Evolutionary conservation across 30 jellyfish, hydroid and myxozoan genomes (phyloP).

Genomic region (Chrysaora quinquecirrha): DNA sequence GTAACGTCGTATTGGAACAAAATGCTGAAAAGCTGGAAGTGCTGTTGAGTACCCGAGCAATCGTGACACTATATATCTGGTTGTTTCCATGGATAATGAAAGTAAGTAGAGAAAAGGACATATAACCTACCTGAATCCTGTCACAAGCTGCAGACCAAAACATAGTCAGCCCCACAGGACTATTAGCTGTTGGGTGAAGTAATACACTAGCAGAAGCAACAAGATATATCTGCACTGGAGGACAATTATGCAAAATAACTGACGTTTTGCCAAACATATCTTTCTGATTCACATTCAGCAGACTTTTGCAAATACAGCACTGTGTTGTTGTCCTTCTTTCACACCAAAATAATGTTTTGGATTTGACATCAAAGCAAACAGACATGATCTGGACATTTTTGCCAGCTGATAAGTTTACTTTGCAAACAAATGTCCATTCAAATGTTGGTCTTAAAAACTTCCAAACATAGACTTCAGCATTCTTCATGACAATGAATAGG

Average conservation of each 20-base stretch:
- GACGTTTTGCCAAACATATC: slow-evolving; percentile 25
- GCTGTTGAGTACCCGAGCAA: too few species aligned
- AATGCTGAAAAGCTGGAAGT: too few species aligned
- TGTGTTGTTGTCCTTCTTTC: slow-evolving; percentile 91
- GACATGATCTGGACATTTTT: slow-evolving; percentile 78
- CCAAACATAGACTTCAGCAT: slow-evolving; percentile 78
- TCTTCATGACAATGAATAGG: slow-evolving; percentile 63
- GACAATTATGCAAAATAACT: slow-evolving; percentile 88
- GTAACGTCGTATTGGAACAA: too few species aligned
- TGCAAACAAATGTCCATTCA: slow-evolving; percentile 75
- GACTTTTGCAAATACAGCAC: slow-evolving; percentile 83
- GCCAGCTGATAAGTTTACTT: slow-evolving; percentile 60
- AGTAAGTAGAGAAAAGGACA: too few species aligned
- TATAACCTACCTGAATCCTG: slow-evolving; percentile 80
- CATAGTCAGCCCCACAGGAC: slow-evolving; percentile 72
- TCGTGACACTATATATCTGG: too few species aligned
- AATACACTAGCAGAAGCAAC: slow-evolving; percentile 50
- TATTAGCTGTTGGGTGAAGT: slow-evolving; percentile 65
- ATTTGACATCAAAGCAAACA: slow-evolving; percentile 42
- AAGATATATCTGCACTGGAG: slow-evolving; percentile 75
- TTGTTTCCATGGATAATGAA: too few species aligned
- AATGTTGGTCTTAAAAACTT: slow-evolving; percentile 63
- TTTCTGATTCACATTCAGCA: slow-evolving; percentile 25
- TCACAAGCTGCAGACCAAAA: slow-evolving; percentile 76
- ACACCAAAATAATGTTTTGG: slow-evolving; percentile 85